Percentiles rank a stretch among this genome's conserved stretches.
Conservation (phyloP, 2,113 vertebrate genomes). For the Tichodroma muraria region DNA sequence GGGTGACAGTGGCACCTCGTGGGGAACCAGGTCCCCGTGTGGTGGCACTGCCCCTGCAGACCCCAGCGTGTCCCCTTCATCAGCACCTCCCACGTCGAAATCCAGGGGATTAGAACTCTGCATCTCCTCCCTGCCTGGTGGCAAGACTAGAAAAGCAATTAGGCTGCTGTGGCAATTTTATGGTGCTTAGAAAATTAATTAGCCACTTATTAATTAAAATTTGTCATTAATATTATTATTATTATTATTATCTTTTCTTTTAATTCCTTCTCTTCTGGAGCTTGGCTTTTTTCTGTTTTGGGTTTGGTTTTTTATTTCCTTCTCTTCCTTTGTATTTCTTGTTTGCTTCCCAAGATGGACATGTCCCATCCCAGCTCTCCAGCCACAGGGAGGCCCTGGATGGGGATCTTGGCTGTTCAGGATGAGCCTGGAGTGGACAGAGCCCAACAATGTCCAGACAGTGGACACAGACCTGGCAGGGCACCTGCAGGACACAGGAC, state of each 20-base stretch:
- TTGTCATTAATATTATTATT: slow-evolving; percentile 1
- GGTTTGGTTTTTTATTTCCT: not conserved
- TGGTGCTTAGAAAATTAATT: slow-evolving; percentile 47
- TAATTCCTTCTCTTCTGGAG: not conserved
- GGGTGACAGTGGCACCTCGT: fast-evolving
- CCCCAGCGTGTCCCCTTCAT: not conserved
- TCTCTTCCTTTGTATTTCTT: not conserved
- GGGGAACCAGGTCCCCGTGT: not conserved
- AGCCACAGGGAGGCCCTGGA: not conserved
- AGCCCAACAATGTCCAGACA: fast-evolving
- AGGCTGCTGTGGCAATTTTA: slow-evolving; percentile 53
- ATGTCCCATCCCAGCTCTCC: not conserved
- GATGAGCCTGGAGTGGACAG: fast-evolving
- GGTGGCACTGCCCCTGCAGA: not conserved
- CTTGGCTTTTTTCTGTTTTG: not conserved
- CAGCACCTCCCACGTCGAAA: not conserved
- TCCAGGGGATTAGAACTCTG: not conserved
- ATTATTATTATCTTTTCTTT: not conserved
- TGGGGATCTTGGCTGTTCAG: not conserved
- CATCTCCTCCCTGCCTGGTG: not conserved
- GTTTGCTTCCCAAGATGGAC: not conserved
- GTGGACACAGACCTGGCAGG: not conserved
- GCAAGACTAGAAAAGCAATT: slow-evolving; percentile 27
- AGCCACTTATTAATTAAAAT: slow-evolving; percentile 11
- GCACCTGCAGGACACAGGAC: fast-evolving